Evolutionary conservation across 1,140 invertebrate species (phyloP), one percentile per base, ranked within the genome.

Genomic region (Aphaenogaster ashmeadi): DNA sequence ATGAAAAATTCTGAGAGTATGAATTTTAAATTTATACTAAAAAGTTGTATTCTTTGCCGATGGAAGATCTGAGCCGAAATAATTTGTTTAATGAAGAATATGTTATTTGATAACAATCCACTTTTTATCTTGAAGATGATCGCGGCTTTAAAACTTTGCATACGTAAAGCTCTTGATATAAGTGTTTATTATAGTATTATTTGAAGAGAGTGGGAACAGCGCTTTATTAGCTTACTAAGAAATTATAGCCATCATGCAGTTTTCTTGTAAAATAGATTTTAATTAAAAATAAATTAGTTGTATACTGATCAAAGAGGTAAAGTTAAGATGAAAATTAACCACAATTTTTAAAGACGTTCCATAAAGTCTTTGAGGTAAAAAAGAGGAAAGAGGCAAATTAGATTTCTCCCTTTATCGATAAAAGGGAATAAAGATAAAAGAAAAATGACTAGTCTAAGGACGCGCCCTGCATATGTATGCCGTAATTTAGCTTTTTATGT

Each of bases 351-450:
- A 47, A 27, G 8, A 18, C 18, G 2, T 18, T 44, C 3, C 5
- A 13, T 13, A 69, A 7, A 69, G 13, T 67, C 18, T 7, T 66
- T 9, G 36, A 71, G 13, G 33, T 2, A 36, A 33, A 11, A 38
- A 38, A 54, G 11, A 3, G 6, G n/a, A 54, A 21, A 56, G 3
- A 54, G 60, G 15, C 11, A 13, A 56, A 74, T 74, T 54, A 38
- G 50, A n/a, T 4, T 54, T n/a, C 1, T 74, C 15, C 38, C 9
- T 54, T 74, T 38, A 62, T 13, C 27, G 27, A 38, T 62, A 8
- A 36, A 6, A 60, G 33, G 15, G 0, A 62, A n/a, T 50, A 78
- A 78, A 60, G 3, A 77, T 74, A 56, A 54, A 74, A 75, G 44
- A 78, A 27, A n/a, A 60, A 50, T 15, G 4, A 36, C 7, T 72